Evolutionary conservation across 1,140 invertebrate species (phyloP).

Genomic region (Pogonognathellus flavescens): DNA sequence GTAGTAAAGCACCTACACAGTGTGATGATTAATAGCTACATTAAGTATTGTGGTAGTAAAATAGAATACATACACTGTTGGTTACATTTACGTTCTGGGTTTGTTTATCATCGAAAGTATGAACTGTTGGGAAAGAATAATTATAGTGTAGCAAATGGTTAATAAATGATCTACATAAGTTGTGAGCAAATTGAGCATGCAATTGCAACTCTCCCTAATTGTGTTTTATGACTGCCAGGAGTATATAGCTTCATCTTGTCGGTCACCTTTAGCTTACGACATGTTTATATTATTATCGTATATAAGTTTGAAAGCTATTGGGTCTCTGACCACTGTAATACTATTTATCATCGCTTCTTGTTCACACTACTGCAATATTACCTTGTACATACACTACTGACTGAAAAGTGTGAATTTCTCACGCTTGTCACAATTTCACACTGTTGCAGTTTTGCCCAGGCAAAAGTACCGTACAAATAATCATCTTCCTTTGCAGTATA

Average conservation of each 20-base stretch:
- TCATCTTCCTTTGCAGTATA: constrained; percentile 21
- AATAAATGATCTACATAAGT: neutral
- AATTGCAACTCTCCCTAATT: constrained; percentile 3
- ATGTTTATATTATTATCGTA: neutral
- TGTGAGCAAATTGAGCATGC: constrained; percentile 6
- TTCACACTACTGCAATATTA: neutral
- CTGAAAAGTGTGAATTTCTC: constrained; percentile 30
- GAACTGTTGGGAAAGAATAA: no score
- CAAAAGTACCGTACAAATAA: constrained; percentile 43
- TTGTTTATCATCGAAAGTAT: no score
- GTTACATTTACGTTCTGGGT: no score
- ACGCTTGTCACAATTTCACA: constrained; percentile 33
- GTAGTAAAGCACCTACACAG: no score
- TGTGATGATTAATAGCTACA: no score
- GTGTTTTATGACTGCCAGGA: neutral
- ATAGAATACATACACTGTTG: no score
- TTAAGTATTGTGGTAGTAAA: no score
- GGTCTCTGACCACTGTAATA: neutral
- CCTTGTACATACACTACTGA: neutral
- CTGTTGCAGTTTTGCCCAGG: constrained; percentile 13
- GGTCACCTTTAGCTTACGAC: neutral
- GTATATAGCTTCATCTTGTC: constrained; percentile 8
- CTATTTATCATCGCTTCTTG: neutral
- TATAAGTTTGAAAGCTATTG: neutral
- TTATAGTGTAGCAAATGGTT: no score